Evolutionary conservation across 2,113 vertebrate species (phyloP), one percentile per base, ranked within the genome.

Genomic region (Melanocharis versteri): DNA sequence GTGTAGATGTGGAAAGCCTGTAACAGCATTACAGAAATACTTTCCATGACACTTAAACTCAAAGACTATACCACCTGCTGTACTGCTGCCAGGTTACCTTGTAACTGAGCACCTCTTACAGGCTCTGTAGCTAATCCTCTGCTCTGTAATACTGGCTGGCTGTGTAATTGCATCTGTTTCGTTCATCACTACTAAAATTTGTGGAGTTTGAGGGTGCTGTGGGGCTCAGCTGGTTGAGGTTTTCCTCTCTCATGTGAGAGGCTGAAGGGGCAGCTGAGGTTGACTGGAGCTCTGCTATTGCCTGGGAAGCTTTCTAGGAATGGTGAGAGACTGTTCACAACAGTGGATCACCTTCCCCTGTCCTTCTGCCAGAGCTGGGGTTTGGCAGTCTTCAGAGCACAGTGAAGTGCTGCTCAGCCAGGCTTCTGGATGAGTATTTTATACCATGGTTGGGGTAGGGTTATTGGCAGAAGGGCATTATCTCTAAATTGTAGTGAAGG

Each of bases 311-410:
- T 83, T 88, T 85, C 66, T 85, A 80, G 82, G 45, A 91, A 66
- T 2, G 8, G 37, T 0, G 0, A 57, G 60, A 70, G 28, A 4
- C 24, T 53, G 11, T 53, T 81, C 31, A 2, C 13, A 35, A 39
- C 13, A 2, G 0, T 45, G 20, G 31, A 65, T 73, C 8, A 0
- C 53, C 71, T 86, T 89, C 27, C 20, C 1, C 18, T 71, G 15
- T 51, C 87, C 8, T 87, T 54, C 51, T 81, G 39, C 64, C 24
- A 53, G 60, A 56, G 37, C 37, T 64, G 27, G 51, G 30, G 22
- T 89, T 82, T 91, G 83, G 54, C 83, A 87, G 16, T 18, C 31
- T 84, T 51, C 48, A 30, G 54, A 51, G 53, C 28, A 33, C n/a
- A 53, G 2, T 27, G 2, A 60, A n/a, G 7, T 39, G 57, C 64